phyloP scores from a whole-genome alignment of 2,888 invertebrate genomes.

The Spodoptera exigua region DNA sequence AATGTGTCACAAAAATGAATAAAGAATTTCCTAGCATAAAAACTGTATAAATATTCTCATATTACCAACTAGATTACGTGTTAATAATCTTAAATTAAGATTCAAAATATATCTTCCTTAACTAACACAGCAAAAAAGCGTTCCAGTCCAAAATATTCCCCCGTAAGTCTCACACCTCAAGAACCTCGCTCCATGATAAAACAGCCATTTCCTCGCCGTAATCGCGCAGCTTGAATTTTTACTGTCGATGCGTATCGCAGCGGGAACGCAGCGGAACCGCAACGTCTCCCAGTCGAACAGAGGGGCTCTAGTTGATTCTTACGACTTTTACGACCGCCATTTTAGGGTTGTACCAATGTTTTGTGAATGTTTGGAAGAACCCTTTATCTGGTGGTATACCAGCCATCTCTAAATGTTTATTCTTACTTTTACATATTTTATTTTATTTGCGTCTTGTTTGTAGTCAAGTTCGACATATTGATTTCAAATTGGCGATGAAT shows the following conservation, averaged over 20 bases:
- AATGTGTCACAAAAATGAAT: too few relatives aligned
- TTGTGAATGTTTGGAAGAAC: conserved; percentile 56
- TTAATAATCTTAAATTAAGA: too few relatives aligned
- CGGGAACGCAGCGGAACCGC: conserved; percentile 42
- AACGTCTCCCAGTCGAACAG: conserved; percentile 37
- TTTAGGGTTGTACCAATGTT: conserved; percentile 58
- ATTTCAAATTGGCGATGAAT: too few relatives aligned
- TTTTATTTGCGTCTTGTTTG: too few relatives aligned
- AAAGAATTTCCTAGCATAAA: too few relatives aligned
- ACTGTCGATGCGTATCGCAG: conserved; percentile 74
- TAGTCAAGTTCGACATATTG: too few relatives aligned
- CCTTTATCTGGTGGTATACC: conserved; percentile 50
- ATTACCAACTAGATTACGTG: too few relatives aligned
- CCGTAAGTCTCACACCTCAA: conserved; percentile 58
- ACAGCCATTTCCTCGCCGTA: conserved; percentile 80
- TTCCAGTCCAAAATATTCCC: background rate
- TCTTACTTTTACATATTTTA: background rate
- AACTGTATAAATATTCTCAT: too few relatives aligned
- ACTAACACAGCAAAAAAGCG: background rate
- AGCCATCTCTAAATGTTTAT: conserved; percentile 18
- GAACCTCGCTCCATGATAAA: conserved; percentile 75
- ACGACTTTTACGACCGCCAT: conserved; percentile 57
- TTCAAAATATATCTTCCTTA: background rate
- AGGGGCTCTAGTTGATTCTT: conserved; percentile 59
- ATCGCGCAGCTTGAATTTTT: conserved; percentile 81